Base-by-base conservation (phyloP, 2,888 invertebrate species). In the Automeris io region DNA sequence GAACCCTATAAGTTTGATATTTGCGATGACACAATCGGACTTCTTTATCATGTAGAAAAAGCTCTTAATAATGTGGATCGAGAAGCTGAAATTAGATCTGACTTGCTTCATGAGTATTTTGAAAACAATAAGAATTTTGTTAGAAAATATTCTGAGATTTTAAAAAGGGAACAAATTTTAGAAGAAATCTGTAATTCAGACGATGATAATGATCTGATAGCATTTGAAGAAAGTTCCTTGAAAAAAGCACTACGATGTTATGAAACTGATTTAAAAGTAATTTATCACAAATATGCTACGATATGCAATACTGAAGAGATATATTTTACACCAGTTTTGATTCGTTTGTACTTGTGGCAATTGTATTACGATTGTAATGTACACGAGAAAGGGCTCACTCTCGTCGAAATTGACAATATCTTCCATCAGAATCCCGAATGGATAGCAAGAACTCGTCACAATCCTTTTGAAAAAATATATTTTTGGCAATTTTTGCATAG, bases 401-500 rank as follows among this genome's bases (percentile, higher is more conserved):
- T 91, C 3, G 71, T 83, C 2, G 80, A 89, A 36, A 81, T 88
- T 3, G 90, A 91, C 59, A 58, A 63, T 31, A 63, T 86, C 42
- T 75, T 88, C 47, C 71, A 82, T 45, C 53, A 72, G 43, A 88
- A 88, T 51, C 78, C 79, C 0, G 70, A 74, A 35, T 85, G 86
- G 74, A 65, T 87, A 1, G 61, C 88, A 1, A 74, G 70, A 39
- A 62, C 64, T 2, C 61, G 76, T 1, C 88, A 90, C 49, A 54
- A 86, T 52, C 91, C 91, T 0, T 90, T 90, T 53, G 90, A 90
- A 51, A 83, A 78, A 49, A 82, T 91, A 51, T 88, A 89, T 59
- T 89, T 88, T 54, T 91, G 90, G 89, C 91, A 91, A 61, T 90
- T 89, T 62, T 40, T 89, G 22, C 89, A 89, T 42, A 83, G 87